A percentile compares a stretch with the other conserved stretches of the same genome.
These are phyloP conservation scores for Chaunax sp. DNA, from an alignment of 2,797 vertebrate species.

Conservation along the genomic window DNA sequence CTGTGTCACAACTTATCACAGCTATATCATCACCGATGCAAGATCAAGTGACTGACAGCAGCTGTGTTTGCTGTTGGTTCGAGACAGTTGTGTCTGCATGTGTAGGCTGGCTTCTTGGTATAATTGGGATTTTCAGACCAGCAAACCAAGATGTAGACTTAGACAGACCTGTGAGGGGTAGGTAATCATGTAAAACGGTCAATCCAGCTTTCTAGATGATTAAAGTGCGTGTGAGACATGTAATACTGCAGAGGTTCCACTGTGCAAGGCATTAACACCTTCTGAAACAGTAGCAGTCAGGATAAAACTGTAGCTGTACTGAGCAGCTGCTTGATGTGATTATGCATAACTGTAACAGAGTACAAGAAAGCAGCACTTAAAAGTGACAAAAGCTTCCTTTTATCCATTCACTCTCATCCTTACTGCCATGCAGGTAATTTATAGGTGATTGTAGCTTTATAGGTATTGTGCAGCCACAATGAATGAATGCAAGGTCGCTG, in stretches of 20 bases:
- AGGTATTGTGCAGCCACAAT: conserved; percentile 24
- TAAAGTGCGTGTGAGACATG: too few species aligned
- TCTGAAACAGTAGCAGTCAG: neutral
- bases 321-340: neutral
- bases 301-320: too few species aligned
- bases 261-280: neutral
- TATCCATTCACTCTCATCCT: conserved; percentile 3
- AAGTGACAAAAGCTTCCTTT: conserved; percentile 11
- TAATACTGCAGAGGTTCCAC: neutral
- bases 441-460: conserved; percentile 36
- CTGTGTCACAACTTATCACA: neutral
- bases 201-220: neutral
- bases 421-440: conserved; percentile 47
- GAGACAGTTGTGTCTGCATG: conserved; percentile 36
- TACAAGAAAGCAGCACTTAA: neutral
- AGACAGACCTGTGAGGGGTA: neutral
- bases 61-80: conserved; percentile 42
- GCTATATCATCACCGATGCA: conserved; percentile 20
- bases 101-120: neutral
- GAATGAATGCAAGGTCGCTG: conserved; percentile 47
- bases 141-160: neutral
- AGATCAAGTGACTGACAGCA: conserved; percentile 33
- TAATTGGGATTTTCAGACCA: neutral
- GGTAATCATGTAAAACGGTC: neutral
- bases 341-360: neutral